Base-by-base conservation (phyloP, 2,113 vertebrate genomes). In the Carassius gibelio region DNA sequence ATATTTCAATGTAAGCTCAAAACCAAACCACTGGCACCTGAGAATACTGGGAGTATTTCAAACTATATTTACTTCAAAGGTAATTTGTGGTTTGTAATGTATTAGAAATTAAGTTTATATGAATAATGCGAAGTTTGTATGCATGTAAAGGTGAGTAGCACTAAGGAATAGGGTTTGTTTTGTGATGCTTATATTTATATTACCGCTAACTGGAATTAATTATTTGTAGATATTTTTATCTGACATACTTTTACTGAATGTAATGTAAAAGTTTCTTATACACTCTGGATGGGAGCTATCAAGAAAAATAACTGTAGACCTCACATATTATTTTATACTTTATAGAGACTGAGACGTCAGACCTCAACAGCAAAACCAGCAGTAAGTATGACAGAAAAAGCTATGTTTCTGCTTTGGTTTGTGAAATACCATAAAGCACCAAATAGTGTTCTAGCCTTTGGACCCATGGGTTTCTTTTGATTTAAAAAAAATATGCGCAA, bases 311-410 rank as follows among this genome's bases (percentile, higher is more conserved):
- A 8, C 38, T 45, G 14, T 34, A 26, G 42, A 13, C 86, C 4
- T 90, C 75, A 14, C 64, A 11, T 21, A 68, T n/a, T 14, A 2
- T 90, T 87, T 62, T 87, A 87, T 92, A 5, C 89, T 84, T 91
- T 91, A 10, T 91, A 96, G 95, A 94, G 94, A 87, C 66, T 83
- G 50, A 94, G 91, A 87, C 93, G 92, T 38, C 94, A 96, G 79
- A 93, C 84, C 81, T 93, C 91, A 88, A 52, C 86, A 59, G 50
- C 91, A 8, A 95, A 93, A 89, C 85, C 93, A 59, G 89, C 87
- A 91, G 95, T 96, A 90, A 94, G 95, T 90, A 17, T 61, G 11
- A 21, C 9, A 75, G 50, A 66, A 83, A 72, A 74, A 38, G 10
- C 75, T 8, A 81, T 7, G 23, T 68, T 34, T 52, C 79, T 75